phyloP scores from a whole-genome alignment of 2,113 vertebrate species.

The Chrysochloris asiatica region DNA sequence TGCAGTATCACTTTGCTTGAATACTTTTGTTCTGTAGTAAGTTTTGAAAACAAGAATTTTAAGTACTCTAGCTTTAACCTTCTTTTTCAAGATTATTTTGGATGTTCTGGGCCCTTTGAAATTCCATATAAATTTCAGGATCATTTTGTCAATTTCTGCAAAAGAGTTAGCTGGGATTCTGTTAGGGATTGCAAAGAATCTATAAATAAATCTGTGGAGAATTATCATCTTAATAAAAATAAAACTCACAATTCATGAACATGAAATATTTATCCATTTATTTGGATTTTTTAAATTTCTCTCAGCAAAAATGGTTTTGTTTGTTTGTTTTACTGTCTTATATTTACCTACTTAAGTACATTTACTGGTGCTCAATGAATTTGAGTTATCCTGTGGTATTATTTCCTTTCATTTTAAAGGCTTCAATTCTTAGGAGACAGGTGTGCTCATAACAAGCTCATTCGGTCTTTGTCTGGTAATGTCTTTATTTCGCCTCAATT shows the following conservation, averaged over 20 bases:
- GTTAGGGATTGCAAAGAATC: neutral
- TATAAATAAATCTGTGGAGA: neutral
- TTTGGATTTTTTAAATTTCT: neutral
- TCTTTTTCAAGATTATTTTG: neutral
- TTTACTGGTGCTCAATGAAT: neutral
- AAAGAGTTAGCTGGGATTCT: neutral
- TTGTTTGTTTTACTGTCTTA: neutral
- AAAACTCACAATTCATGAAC: neutral
- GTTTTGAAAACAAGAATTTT: neutral
- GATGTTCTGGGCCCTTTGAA: neutral
- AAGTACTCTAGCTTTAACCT: neutral
- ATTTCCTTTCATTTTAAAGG: neutral
- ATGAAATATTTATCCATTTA: neutral
- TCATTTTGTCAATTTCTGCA: neutral
- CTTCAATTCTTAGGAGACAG: neutral
- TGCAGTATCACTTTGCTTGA: neutral
- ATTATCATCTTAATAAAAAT: neutral
- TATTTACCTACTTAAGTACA: neutral
- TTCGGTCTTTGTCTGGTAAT: neutral
- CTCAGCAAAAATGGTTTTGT: neutral
- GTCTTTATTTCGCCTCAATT: neutral
- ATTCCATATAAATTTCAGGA: neutral
- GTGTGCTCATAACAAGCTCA: neutral
- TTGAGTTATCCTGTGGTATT: neutral
- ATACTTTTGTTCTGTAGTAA: neutral